Evolutionary conservation across 2,888 invertebrate genomes (phyloP).

Genomic region (Epinotia ramella): DNA sequence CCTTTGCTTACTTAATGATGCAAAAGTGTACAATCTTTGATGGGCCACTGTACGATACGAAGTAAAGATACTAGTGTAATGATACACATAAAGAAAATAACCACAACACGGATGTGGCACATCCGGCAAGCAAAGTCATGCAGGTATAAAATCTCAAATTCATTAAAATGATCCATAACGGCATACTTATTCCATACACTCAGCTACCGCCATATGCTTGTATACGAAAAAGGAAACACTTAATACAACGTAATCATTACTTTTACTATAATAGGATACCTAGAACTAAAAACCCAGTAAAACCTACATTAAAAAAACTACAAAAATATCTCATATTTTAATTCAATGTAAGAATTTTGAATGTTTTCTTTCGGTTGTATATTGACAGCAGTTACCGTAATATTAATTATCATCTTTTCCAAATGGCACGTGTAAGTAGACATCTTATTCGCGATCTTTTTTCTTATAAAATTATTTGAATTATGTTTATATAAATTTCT

Average conservation of each 20-base stretch:
- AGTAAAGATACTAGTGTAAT: background rate
- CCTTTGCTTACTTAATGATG: too few relatives aligned
- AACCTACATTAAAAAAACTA: background rate
- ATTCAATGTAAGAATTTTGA: background rate
- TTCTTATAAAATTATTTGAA: too few relatives aligned
- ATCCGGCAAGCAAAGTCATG: slow-evolving; percentile 25
- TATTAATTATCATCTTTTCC: background rate
- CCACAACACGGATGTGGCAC: slow-evolving; percentile 16
- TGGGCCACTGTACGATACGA: background rate
- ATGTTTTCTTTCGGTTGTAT: background rate
- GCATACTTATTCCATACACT: slow-evolving; percentile 1
- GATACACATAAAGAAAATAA: background rate
- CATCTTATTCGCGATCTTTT: too few relatives aligned
- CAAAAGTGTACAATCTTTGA: background rate
- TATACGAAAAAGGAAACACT: slow-evolving; percentile 25
- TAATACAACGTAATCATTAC: background rate
- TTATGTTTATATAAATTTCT: background rate
- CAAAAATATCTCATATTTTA: background rate
- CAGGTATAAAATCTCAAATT: slow-evolving; percentile 8
- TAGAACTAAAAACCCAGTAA: background rate
- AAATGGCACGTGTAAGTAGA: too few relatives aligned
- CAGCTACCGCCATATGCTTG: slow-evolving; percentile 3
- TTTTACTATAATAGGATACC: background rate
- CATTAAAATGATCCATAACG: slow-evolving; percentile 12
- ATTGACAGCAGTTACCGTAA: background rate